Evolutionary conservation across 1,140 invertebrate genomes (phyloP).

Genomic region (Gonioctena quinquepunctata): DNA sequence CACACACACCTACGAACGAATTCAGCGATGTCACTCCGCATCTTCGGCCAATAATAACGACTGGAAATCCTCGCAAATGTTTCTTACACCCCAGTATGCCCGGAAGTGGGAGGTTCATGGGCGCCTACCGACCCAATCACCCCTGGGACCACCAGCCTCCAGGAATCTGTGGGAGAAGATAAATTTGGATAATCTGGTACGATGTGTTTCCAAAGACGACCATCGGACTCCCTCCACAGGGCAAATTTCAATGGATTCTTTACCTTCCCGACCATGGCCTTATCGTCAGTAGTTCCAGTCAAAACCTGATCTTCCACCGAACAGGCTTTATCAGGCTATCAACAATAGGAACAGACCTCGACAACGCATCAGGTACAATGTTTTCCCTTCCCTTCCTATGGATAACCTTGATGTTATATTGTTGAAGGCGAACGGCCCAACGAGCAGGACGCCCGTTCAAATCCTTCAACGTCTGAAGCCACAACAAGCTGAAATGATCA

Average conservation of each 20-base stretch:
- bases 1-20: constrained; percentile 39
- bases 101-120: constrained; percentile 24
- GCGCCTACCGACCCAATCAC: constrained; percentile 29
- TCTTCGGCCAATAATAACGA: constrained; percentile 40
- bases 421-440: constrained; percentile 3
- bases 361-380: constrained; percentile 13
- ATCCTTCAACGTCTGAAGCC: constrained; percentile 47
- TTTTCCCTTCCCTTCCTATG: constrained; percentile 15
- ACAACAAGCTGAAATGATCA: constrained; percentile 55
- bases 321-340: not conserved
- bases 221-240: not conserved
- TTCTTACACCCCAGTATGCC: constrained; percentile 37
- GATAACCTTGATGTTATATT: not conserved
- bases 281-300: not conserved
- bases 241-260: not conserved
- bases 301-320: not conserved
- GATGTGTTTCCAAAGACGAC: not conserved
- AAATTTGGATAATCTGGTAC: not conserved
- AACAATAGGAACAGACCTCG: not conserved
- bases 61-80: constrained; percentile 22
- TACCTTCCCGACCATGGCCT: not conserved
- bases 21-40: constrained; percentile 28
- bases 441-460: constrained; percentile 24
- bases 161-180: constrained; percentile 1
- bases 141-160: constrained; percentile 40